Conservation (phyloP, 2,797 vertebrate species). For the Nasua narica region DNA sequence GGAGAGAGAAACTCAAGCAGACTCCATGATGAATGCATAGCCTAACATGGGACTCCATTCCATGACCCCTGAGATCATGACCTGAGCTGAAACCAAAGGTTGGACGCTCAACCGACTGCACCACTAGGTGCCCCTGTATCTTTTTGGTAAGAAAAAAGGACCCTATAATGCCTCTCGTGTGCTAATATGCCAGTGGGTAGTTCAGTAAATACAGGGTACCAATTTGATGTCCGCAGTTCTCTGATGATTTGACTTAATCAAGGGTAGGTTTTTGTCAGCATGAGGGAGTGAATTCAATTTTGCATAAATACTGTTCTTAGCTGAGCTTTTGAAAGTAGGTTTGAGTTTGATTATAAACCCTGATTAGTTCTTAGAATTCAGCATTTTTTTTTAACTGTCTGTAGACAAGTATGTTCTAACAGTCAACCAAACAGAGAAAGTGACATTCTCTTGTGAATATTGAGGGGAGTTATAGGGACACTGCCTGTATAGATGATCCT, state of each 20-base stretch:
- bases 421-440: neutral
- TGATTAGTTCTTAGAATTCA: conserved; percentile 24
- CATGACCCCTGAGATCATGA: neutral
- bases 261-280: neutral
- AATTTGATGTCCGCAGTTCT: neutral
- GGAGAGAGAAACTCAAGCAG: neutral
- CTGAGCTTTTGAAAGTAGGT: conserved; percentile 6
- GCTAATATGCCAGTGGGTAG: neutral
- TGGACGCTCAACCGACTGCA: neutral
- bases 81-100: neutral
- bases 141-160: neutral
- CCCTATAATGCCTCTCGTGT: neutral
- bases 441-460: neutral
- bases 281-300: neutral
- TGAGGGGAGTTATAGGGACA: neutral
- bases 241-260: neutral
- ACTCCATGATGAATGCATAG: neutral
- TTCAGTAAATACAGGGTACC: neutral
- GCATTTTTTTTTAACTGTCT: neutral
- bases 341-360: neutral
- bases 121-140: neutral
- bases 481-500: neutral
- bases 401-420: neutral
- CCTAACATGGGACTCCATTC: neutral
- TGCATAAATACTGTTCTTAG: neutral